A percentile compares a stretch with the other conserved stretches of the same genome.
Evolutionary conservation across 1,140 invertebrate species (phyloP).

Genomic region (Drosophila persimilis): DNA sequence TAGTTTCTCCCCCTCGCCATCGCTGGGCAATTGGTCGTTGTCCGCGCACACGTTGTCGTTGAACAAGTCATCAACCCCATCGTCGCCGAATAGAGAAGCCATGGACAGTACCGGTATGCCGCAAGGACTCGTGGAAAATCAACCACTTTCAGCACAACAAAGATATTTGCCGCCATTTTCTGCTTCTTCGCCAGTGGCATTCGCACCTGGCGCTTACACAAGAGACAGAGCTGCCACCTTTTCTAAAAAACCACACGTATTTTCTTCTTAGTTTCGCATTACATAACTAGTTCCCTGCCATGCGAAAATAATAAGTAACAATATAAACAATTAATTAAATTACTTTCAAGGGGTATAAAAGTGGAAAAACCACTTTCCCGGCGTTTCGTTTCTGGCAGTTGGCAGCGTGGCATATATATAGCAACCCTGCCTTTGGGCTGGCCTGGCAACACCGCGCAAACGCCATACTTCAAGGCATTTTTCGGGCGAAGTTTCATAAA

Average conservation of each 20-base stretch:
- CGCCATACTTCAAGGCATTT: conserved; percentile 76
- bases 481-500: conserved; percentile 63
- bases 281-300: conserved; percentile 48
- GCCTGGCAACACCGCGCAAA: conserved; percentile 65
- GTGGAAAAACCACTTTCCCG: not conserved
- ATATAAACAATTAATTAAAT: not conserved
- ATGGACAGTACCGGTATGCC: conserved; percentile 28
- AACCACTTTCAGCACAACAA: conserved; percentile 21
- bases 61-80: conserved; percentile 75
- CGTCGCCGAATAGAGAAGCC: conserved; percentile 76
- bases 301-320: not conserved
- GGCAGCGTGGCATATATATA: conserved; percentile 51
- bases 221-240: conserved; percentile 43
- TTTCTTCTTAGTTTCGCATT: conserved; percentile 38
- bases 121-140: not conserved
- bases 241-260: not conserved
- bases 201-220: conserved; percentile 35
- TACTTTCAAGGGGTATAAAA: not conserved
- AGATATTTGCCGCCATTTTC: conserved; percentile 73
- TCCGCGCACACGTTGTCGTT: conserved; percentile 62
- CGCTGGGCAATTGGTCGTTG: conserved; percentile 65
- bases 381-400: conserved; percentile 13
- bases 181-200: conserved; percentile 47
- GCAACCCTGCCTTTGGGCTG: conserved; percentile 50
- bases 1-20: conserved; percentile 66